Evolutionary conservation across 2,888 invertebrate species (phyloP).

Genomic region (Cheilosia vernalis): DNA sequence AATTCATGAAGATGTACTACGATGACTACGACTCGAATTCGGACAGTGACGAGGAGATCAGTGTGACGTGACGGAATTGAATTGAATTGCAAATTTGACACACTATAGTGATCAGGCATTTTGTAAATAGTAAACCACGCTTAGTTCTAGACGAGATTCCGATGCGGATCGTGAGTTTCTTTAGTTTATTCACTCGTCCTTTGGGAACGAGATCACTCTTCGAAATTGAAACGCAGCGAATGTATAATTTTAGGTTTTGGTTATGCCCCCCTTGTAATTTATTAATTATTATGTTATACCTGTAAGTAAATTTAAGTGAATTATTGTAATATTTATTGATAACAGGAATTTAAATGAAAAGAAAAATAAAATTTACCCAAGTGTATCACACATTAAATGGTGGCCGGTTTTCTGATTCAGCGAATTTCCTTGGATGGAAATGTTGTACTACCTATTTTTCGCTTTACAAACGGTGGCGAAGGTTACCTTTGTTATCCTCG

Average conservation of each 20-base stretch:
- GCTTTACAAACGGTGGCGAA: too few relatives aligned
- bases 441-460: too few relatives aligned
- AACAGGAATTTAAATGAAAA: slow-evolving; percentile 65
- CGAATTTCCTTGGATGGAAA: background rate
- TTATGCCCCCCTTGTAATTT: slow-evolving; percentile 29
- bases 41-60: slow-evolving; percentile 92
- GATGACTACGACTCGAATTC: slow-evolving; percentile 85
- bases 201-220: background rate
- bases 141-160: slow-evolving; percentile 23
- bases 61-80: slow-evolving; percentile 90
- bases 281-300: slow-evolving; percentile 38
- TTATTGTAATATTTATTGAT: slow-evolving; percentile 72
- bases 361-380: slow-evolving; percentile 66
- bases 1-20: slow-evolving; percentile 83
- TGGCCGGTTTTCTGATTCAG: background rate
- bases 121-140: slow-evolving; percentile 59
- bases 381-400: slow-evolving; percentile 67
- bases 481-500: too few relatives aligned
- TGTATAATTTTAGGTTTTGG: slow-evolving; percentile 27
- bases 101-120: slow-evolving; percentile 4
- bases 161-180: slow-evolving; percentile 5
- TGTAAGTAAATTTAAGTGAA: slow-evolving; percentile 51
- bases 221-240: slow-evolving; percentile 52
- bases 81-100: slow-evolving; percentile 71
- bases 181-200: background rate